Percentiles rank a stretch among this genome's conserved stretches.
phyloP scores from a whole-genome alignment of 2,113 vertebrate genomes.

The Pionites leucogaster region DNA sequence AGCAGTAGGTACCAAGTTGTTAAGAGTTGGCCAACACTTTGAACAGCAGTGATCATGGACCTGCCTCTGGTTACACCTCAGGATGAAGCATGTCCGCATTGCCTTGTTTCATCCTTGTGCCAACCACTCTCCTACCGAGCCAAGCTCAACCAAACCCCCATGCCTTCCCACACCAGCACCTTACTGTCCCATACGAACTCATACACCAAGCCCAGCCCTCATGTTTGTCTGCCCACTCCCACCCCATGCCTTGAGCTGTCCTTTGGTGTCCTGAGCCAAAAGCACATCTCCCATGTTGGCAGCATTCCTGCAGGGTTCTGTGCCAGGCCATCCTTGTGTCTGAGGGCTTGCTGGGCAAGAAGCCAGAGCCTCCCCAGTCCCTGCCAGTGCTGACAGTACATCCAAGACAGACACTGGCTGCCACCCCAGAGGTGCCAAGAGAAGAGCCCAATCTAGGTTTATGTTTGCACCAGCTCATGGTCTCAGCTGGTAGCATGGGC shows the following conservation, averaged over 20 bases:
- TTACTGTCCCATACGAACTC: neutral
- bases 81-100: fast-evolving
- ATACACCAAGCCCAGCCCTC: fast-evolving
- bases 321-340: neutral
- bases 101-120: neutral
- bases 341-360: neutral
- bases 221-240: fast-evolving
- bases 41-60: neutral
- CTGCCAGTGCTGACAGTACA: neutral
- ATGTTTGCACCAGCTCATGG: fast-evolving
- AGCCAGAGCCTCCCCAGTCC: neutral
- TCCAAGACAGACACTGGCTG: neutral
- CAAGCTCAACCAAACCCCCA: neutral
- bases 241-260: neutral
- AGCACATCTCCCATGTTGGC: fast-evolving
- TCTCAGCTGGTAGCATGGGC: fast-evolving
- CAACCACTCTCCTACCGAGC: neutral
- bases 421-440: neutral
- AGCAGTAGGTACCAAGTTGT: neutral
- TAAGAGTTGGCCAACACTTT: neutral
- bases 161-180: neutral
- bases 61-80: neutral
- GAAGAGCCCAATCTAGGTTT: neutral
- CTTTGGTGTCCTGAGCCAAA: neutral
- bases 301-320: fast-evolving